Evolutionary conservation across 1,140 invertebrate species (phyloP).

Genomic region (Theocolax elegans): DNA sequence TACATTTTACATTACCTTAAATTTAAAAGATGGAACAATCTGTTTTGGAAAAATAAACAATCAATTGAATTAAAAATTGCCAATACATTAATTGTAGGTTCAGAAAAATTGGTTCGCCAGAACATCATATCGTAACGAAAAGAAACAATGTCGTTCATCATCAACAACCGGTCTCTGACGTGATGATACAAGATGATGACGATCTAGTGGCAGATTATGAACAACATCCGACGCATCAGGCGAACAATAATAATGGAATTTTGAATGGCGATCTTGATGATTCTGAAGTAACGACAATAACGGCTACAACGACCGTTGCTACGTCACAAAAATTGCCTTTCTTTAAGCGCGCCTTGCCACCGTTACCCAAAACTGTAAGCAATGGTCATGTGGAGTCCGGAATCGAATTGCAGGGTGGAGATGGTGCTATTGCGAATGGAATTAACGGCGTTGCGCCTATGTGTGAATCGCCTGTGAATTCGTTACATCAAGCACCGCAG

Average conservation of each 20-base stretch:
- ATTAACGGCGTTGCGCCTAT: slow-evolving; percentile 46
- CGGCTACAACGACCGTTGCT: slow-evolving; percentile 47
- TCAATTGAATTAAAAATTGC: too few species aligned
- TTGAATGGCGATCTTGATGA: slow-evolving; percentile 29
- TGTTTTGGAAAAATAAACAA: too few species aligned
- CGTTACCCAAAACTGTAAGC: slow-evolving; percentile 73
- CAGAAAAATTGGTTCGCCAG: slow-evolving; percentile 69
- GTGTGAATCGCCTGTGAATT: slow-evolving; percentile 57
- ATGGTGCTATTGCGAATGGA: slow-evolving; percentile 54
- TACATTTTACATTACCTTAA: too few species aligned
- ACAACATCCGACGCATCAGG: slow-evolving; percentile 51
- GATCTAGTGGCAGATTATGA: slow-evolving; percentile 55
- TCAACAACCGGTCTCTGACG: slow-evolving; percentile 42
- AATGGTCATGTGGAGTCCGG: slow-evolving; percentile 61
- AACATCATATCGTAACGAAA: slow-evolving; percentile 60
- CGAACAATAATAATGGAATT: slow-evolving; percentile 22
- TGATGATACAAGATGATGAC: slow-evolving; percentile 67
- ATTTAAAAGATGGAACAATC: too few species aligned
- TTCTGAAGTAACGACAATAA: slow-evolving; percentile 15
- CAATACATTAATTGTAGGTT: slow-evolving; percentile 73
- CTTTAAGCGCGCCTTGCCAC: slow-evolving; percentile 81
- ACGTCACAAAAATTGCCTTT: slow-evolving; percentile 66
- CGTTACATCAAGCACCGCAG: slow-evolving; percentile 51
- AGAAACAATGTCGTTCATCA: slow-evolving; percentile 64
- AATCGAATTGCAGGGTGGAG: slow-evolving; percentile 47